Evolutionary conservation across 2,888 invertebrate genomes (phyloP), one percentile per base, ranked within the genome.

Genomic region (Tetranychus truncatus): DNA sequence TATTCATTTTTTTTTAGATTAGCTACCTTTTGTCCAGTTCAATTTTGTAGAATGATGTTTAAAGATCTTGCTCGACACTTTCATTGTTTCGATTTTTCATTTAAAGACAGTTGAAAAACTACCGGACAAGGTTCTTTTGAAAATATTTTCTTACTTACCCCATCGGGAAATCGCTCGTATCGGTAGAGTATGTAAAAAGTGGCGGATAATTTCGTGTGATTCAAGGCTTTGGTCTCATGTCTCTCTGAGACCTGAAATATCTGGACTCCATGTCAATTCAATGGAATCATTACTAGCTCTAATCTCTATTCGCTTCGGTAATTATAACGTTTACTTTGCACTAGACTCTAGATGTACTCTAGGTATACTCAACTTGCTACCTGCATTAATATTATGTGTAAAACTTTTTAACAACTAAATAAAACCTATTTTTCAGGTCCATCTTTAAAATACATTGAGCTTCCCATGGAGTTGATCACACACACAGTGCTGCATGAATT

Each of bases 401-500:
- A 34, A 34, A 34, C 34, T 34, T 34, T 55, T 55, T 15, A 9
- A 55, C 15, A 55, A 1, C 46, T 15, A 46, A 1, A 46, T 15
- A 1, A 24, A 34, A 34, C 34, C 3, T 55, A 3, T 55, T 6
- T 55, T 55, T 6, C 72, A 80, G 92, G 91, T 0, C 88, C 92
- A 4, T 91, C 92, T 0, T 83, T 96, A 80, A 87, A 91, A 67
- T 92, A 93, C 84, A 92, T 94, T 79, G 95, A 95, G 82, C 85
- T 97, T 75, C 94, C 95, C 0, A 95, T 95, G 80, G 97, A 97
- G 83, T 84, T 97, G 78, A 95, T 97, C 80, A 96, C 95, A 0
- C 93, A 95, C 81, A 93, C 92, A 0, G 94, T 97, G 9, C 87
- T 99, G 0, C 97, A 99, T 82, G 99, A 99, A 82, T 84, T 99